Evolutionary conservation across 2,797 vertebrate species (phyloP).

Genomic region (Sebastes vulpes): DNA sequence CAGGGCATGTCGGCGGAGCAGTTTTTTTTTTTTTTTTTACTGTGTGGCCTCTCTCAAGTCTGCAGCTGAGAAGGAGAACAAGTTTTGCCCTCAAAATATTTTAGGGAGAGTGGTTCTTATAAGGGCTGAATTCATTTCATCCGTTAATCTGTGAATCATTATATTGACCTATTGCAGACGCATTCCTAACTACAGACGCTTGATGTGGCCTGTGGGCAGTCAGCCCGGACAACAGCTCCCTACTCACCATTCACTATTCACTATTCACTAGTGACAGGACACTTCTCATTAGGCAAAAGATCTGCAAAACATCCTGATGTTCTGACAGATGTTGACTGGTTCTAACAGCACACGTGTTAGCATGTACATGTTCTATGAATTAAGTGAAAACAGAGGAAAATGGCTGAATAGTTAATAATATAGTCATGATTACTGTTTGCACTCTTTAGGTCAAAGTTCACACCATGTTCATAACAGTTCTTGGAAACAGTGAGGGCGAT

Average conservation of each 20-base stretch:
- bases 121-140: slow-evolving; percentile 21
- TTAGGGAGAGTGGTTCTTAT: slow-evolving; percentile 33
- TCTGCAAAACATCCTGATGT: slow-evolving; percentile 12
- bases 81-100: slow-evolving; percentile 20
- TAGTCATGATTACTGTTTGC: neutral
- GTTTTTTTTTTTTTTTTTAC: neutral
- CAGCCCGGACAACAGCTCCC: slow-evolving; percentile 37
- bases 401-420: neutral
- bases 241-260: slow-evolving; percentile 40
- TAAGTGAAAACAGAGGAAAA: neutral
- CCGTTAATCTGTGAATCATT: slow-evolving; percentile 50
- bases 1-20: slow-evolving; percentile 10
- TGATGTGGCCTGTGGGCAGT: slow-evolving; percentile 48
- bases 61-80: slow-evolving; percentile 3
- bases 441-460: slow-evolving; percentile 37
- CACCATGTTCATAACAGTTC: neutral
- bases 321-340: neutral
- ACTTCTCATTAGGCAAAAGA: slow-evolving; percentile 27
- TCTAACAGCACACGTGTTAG: neutral
- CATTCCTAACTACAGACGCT: slow-evolving; percentile 49
- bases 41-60: slow-evolving; percentile 30
- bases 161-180: slow-evolving; percentile 48
- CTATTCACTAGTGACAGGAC: slow-evolving; percentile 19
- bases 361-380: neutral
- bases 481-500: neutral